These are phyloP conservation scores for Motacilla tschutschensis DNA, from an alignment of 2,113 vertebrate genomes.

Conservation along the genomic window DNA sequence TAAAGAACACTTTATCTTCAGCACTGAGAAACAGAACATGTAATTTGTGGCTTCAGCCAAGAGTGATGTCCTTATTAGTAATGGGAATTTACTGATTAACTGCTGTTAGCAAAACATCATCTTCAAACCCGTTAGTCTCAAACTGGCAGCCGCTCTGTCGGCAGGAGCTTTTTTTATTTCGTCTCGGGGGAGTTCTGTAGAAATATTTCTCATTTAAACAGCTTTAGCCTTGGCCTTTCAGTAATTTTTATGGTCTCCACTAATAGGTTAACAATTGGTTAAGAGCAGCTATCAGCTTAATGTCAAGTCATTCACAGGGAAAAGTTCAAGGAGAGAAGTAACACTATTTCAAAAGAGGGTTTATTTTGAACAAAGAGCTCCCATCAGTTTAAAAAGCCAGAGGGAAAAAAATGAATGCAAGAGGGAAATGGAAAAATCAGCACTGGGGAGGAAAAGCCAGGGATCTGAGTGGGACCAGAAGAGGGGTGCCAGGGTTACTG, in stretches of 20 bases:
- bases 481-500: background rate
- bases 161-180: conserved; percentile 34
- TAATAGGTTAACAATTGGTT: conserved; percentile 73
- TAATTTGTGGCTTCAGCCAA: conserved; percentile 66
- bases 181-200: conserved; percentile 45
- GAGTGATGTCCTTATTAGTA: conserved; percentile 75
- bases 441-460: background rate
- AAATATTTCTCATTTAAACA: conserved; percentile 68
- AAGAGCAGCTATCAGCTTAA: conserved; percentile 61
- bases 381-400: background rate
- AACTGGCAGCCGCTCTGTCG: conserved; percentile 36
- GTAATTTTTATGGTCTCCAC: conserved; percentile 63
- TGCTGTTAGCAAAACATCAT: conserved; percentile 73
- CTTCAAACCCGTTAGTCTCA: conserved; percentile 63
- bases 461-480: background rate
- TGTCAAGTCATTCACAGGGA: conserved; percentile 48
- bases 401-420: conserved; percentile 19
- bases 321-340: conserved; percentile 72
- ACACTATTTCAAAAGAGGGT: conserved; percentile 37
- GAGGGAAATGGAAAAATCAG: background rate
- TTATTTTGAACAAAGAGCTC: conserved; percentile 39
- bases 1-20: conserved; percentile 60
- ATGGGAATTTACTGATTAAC: conserved; percentile 74
- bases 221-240: conserved; percentile 62
- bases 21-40: conserved; percentile 58